Conservation (phyloP, 2,888 invertebrate species). For the Erebia ligea region DNA sequence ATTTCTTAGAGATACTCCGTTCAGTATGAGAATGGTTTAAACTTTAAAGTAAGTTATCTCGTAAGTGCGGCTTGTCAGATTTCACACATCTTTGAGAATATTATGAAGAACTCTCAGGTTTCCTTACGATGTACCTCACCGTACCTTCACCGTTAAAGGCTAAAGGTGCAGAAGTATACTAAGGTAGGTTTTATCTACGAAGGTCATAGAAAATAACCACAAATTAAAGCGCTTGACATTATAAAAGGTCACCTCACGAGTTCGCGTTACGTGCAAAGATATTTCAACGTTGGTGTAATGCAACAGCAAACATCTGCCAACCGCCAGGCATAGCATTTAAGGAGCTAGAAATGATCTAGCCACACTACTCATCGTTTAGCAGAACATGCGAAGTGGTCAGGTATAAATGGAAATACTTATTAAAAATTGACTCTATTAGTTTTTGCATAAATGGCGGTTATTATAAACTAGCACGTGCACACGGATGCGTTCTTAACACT, state of each 20-base stretch:
- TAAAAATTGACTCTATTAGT: neutral
- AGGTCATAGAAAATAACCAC: neutral
- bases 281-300: neutral
- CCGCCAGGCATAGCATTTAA: constrained; percentile 43
- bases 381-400: constrained; percentile 29
- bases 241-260: constrained; percentile 47
- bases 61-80: too few species aligned
- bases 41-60: too few species aligned
- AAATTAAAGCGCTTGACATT: constrained; percentile 48
- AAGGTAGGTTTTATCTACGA: too few species aligned
- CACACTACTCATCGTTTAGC: neutral
- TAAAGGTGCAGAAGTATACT: too few species aligned
- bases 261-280: neutral
- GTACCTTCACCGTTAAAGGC: too few species aligned
- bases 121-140: too few species aligned
- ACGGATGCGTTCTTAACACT: neutral
- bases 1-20: too few species aligned
- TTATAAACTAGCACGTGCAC: neutral
- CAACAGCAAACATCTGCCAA: constrained; percentile 56
- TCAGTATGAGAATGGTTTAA: too few species aligned
- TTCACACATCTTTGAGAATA: too few species aligned
- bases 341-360: constrained; percentile 37
- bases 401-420: constrained; percentile 26
- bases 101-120: too few species aligned
- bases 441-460: constrained; percentile 7